A percentile compares a stretch with the other conserved stretches of the same genome.
These are phyloP conservation scores for Drosophila micromelanica DNA, from an alignment of 1,140 invertebrate genomes.

Conservation along the genomic window DNA sequence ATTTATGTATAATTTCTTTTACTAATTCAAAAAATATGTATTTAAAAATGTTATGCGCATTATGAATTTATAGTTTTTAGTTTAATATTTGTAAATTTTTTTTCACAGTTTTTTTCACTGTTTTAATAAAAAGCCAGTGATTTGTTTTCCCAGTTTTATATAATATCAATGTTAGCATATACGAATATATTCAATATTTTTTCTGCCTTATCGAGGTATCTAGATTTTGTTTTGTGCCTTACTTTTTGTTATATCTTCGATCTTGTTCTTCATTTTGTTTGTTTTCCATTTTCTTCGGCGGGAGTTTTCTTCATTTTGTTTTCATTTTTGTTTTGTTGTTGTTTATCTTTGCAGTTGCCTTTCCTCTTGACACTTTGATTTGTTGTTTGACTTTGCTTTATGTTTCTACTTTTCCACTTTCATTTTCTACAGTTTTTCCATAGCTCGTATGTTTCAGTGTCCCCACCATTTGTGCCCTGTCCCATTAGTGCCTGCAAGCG, in stretches of 20 bases:
- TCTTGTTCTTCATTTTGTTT: slow-evolving; percentile 6
- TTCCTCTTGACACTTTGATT: slow-evolving; percentile 43
- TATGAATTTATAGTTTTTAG: too few relatives aligned
- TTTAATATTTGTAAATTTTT: too few relatives aligned
- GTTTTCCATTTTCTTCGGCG: slow-evolving; percentile 17
- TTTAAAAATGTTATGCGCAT: too few relatives aligned
- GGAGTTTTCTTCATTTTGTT: slow-evolving; percentile 20
- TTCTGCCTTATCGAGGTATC: background rate
- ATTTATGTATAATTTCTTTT: too few relatives aligned
- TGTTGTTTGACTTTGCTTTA: slow-evolving; percentile 47
- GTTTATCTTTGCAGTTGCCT: slow-evolving; percentile 37
- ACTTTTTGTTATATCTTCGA: slow-evolving; percentile 11
- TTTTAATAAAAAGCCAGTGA: too few relatives aligned
- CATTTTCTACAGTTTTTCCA: slow-evolving; percentile 17
- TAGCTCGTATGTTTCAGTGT: slow-evolving; percentile 13
- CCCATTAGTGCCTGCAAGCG: slow-evolving; percentile 19
- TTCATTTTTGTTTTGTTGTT: slow-evolving; percentile 37
- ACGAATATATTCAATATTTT: background rate
- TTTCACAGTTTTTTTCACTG: too few relatives aligned
- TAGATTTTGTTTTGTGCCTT: slow-evolving; percentile 10
- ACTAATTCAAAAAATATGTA: too few relatives aligned
- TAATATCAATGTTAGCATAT: background rate
- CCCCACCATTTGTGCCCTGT: slow-evolving; percentile 1
- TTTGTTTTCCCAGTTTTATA: too few relatives aligned
- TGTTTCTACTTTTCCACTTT: slow-evolving; percentile 36